Evolutionary conservation across 2,888 invertebrate genomes (phyloP).

Genomic region (Hipparchia semele): DNA sequence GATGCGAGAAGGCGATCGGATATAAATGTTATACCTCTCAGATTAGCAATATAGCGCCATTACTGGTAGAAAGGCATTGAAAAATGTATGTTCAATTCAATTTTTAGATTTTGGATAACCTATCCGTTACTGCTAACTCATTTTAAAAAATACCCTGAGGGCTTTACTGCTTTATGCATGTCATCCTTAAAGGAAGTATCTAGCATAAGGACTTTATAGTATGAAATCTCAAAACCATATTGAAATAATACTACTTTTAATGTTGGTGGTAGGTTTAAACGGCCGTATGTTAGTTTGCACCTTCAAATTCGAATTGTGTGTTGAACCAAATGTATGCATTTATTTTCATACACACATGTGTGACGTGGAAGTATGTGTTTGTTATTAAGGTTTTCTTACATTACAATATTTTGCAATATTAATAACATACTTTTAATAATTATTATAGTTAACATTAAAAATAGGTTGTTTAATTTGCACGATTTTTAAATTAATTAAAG

Average conservation of each 20-base stretch:
- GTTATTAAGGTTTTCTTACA: not conserved
- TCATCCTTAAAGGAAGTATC: too few relatives aligned
- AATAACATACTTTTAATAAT: slow-evolving; percentile 2
- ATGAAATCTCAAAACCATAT: too few relatives aligned
- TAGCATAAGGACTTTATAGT: too few relatives aligned
- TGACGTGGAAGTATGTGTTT: slow-evolving; percentile 12
- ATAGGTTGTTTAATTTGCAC: slow-evolving; percentile 11
- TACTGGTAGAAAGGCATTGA: too few relatives aligned
- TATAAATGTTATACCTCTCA: not conserved
- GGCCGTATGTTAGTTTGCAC: not conserved
- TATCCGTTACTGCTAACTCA: too few relatives aligned
- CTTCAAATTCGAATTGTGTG: slow-evolving; percentile 6
- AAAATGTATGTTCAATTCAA: too few relatives aligned
- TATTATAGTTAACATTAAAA: not conserved
- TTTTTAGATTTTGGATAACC: too few relatives aligned
- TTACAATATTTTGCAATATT: not conserved
- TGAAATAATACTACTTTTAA: too few relatives aligned
- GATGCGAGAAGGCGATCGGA: not conserved
- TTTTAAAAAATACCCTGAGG: too few relatives aligned
- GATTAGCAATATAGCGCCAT: too few relatives aligned
- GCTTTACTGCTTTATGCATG: too few relatives aligned
- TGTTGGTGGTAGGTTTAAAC: too few relatives aligned
- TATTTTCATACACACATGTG: slow-evolving; percentile 13
- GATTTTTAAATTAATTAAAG: not conserved
- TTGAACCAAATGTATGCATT: slow-evolving; percentile 16